Conservation (phyloP, 2,888 invertebrate species). For the Parapristionchus giblindavisi region DNA sequence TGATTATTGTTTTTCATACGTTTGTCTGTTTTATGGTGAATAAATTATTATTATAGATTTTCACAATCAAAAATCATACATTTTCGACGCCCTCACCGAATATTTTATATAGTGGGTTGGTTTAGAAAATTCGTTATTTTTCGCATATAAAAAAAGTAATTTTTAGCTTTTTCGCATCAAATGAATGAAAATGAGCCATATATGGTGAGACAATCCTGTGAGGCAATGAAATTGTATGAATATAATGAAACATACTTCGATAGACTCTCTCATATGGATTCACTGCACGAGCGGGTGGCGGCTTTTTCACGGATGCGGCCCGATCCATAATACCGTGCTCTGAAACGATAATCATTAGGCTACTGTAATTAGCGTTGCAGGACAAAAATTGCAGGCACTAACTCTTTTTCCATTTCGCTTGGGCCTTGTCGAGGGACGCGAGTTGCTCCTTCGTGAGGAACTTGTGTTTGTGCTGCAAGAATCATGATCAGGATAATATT, state of each 20-base stretch:
- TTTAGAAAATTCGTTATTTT: no score
- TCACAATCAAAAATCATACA: no score
- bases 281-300: background rate
- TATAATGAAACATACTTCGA: conserved; percentile 5
- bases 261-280: conserved; percentile 30
- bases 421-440: conserved; percentile 1
- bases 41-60: no score
- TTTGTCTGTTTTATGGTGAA: no score
- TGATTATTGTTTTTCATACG: no score
- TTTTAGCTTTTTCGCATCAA: no score
- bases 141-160: no score
- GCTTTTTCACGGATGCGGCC: conserved; percentile 6
- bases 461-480: conserved; percentile 7
- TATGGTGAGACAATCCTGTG: background rate
- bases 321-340: conserved; percentile 6
- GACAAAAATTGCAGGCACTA: background rate
- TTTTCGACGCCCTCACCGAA: no score
- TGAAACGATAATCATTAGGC: background rate
- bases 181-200: no score
- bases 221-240: background rate
- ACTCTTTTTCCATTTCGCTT: conserved; percentile 29
- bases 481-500: background rate
- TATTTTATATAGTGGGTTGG: no score
- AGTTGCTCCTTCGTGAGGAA: conserved; percentile 25
- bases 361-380: background rate